These are phyloP conservation scores for Harpagoxenus sublaevis DNA, from an alignment of 2,888 invertebrate species.

Conservation along the genomic window DNA sequence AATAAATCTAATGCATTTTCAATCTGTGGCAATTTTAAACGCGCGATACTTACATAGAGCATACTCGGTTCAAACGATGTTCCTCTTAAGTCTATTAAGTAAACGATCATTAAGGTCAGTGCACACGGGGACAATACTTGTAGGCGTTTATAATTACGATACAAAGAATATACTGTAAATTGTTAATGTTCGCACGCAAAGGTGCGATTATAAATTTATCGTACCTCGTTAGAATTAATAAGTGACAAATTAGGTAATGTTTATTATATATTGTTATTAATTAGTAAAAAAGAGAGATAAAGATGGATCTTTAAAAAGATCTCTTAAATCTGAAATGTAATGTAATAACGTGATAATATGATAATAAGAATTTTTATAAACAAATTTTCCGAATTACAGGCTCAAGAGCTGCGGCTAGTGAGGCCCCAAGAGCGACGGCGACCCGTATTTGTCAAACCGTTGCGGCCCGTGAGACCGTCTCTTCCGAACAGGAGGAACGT, in stretches of 20 bases:
- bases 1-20: background rate
- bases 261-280: slow-evolving; percentile 1
- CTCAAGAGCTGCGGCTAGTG: slow-evolving; percentile 81
- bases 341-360: background rate
- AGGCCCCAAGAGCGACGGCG: slow-evolving; percentile 78
- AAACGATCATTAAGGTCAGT: slow-evolving; percentile 48
- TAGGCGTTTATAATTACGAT: slow-evolving; percentile 20
- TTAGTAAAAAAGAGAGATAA: background rate
- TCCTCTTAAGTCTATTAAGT: background rate
- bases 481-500: slow-evolving; percentile 82
- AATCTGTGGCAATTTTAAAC: background rate
- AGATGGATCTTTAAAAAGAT: background rate
- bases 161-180: slow-evolving; percentile 4
- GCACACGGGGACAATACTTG: slow-evolving; percentile 24
- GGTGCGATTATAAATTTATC: background rate
- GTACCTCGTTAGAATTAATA: background rate
- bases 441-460: slow-evolving; percentile 75
- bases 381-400: slow-evolving; percentile 73
- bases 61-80: background rate
- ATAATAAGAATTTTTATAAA: background rate
- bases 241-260: background rate
- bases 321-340: background rate
- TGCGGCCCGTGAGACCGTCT: slow-evolving; percentile 69
- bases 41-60: background rate
- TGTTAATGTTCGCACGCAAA: slow-evolving; percentile 4